A percentile compares a stretch with the other conserved stretches of the same genome.
These are phyloP conservation scores for Serripes groenlandicus DNA, from an alignment of 2,888 invertebrate genomes.

Conservation along the genomic window DNA sequence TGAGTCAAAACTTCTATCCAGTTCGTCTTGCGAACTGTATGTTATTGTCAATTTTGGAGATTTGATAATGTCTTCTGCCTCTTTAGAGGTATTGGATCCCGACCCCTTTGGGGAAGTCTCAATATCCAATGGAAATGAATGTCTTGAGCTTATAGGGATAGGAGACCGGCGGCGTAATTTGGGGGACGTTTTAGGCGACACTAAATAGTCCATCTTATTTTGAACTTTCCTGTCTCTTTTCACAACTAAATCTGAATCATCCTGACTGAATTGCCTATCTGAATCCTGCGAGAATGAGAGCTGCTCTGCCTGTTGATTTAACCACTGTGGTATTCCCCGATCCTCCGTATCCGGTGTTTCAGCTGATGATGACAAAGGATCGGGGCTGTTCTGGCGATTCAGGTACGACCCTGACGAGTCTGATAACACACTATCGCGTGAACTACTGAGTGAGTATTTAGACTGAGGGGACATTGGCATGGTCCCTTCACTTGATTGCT, in stretches of 20 bases:
- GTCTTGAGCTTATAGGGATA: constrained; percentile 58
- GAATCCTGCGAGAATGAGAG: constrained; percentile 15
- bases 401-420: constrained; percentile 75
- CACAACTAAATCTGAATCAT: constrained; percentile 68
- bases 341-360: constrained; percentile 69
- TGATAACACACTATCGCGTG: constrained; percentile 77
- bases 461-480: constrained; percentile 79
- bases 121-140: constrained; percentile 68
- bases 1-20: constrained; percentile 43
- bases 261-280: constrained; percentile 59
- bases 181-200: constrained; percentile 68
- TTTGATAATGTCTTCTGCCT: constrained; percentile 71
- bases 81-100: constrained; percentile 70
- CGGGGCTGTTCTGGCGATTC: constrained; percentile 67
- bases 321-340: constrained; percentile 62
- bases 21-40: constrained; percentile 59
- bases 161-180: constrained; percentile 61
- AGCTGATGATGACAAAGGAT: constrained; percentile 61
- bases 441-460: constrained; percentile 76
- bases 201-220: constrained; percentile 68
- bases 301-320: constrained; percentile 58
- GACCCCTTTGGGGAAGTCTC: constrained; percentile 62
- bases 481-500: constrained; percentile 74
- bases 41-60: constrained; percentile 68
- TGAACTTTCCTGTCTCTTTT: constrained; percentile 45